phyloP scores from a whole-genome alignment of 2,113 vertebrate genomes.

The Psephotus haematonotus region DNA sequence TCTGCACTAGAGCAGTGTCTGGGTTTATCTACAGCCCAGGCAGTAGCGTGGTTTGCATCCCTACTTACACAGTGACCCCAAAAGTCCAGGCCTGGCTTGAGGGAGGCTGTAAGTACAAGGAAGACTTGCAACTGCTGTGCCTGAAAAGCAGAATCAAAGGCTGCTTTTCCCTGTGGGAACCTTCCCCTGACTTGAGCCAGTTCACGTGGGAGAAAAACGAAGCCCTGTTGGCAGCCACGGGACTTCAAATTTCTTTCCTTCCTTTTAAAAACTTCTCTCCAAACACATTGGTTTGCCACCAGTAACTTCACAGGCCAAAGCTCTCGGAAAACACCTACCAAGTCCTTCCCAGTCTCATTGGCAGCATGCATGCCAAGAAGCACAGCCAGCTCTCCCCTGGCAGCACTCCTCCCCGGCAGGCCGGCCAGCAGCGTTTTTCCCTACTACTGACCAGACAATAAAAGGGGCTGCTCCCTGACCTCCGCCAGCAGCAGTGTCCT shows the following conservation, averaged over 20 bases:
- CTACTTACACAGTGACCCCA: neutral
- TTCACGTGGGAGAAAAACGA: neutral
- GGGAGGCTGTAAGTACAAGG: neutral
- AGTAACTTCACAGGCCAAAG: neutral
- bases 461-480: neutral
- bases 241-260: neutral
- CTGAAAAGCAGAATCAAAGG: neutral
- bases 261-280: neutral
- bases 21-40: neutral
- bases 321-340: neutral
- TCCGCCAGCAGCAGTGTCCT: rapidly evolving
- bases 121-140: neutral
- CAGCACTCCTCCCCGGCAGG: neutral
- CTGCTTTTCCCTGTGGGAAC: neutral
- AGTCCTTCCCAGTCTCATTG: neutral
- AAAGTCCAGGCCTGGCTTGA: neutral
- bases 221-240: neutral
- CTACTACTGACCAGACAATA: rapidly evolving
- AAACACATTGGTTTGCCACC: neutral
- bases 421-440: neutral
- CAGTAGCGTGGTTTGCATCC: neutral
- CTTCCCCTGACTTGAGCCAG: neutral
- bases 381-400: neutral
- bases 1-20: neutral
- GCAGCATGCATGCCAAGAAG: rapidly evolving